phyloP scores from a whole-genome alignment of 2,888 invertebrate species.

The Folsomia candida region DNA sequence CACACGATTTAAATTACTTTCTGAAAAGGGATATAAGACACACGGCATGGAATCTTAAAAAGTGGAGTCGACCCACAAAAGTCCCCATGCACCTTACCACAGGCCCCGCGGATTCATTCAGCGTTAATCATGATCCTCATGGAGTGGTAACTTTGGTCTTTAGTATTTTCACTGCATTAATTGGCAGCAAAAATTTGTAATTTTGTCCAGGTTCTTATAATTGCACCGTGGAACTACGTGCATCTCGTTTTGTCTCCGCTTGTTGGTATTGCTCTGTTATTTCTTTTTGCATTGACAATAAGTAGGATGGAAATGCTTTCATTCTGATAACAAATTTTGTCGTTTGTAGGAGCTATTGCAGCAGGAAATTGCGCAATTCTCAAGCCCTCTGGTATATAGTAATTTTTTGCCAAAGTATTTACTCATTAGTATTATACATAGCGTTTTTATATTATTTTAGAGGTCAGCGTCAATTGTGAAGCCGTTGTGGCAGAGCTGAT shows the following conservation, averaged over 20 bases:
- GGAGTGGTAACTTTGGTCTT: constrained; percentile 9
- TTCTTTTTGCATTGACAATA: neutral
- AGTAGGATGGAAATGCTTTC: no score
- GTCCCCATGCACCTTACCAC: neutral
- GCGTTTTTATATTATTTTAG: no score
- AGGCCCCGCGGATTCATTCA: neutral
- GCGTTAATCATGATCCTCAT: constrained; percentile 11
- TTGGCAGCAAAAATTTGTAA: no score
- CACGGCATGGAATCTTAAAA: constrained; percentile 54
- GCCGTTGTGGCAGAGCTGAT: constrained; percentile 55
- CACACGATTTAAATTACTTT: no score
- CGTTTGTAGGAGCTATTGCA: constrained; percentile 15
- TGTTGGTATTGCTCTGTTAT: neutral
- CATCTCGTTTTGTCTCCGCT: constrained; percentile 6
- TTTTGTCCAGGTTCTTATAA: constrained; percentile 29
- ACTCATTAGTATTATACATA: no score
- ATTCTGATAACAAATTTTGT: neutral
- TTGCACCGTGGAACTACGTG: constrained; percentile 35
- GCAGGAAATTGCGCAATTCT: constrained; percentile 35
- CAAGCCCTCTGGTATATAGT: constrained; percentile 29
- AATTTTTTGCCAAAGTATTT: no score
- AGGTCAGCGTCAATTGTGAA: constrained; percentile 56
- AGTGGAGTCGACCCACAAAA: constrained; percentile 53
- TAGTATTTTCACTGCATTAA: no score
- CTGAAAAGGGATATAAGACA: constrained; percentile 54